Evolutionary conservation across 2,888 invertebrate genomes (phyloP), one percentile per base, ranked within the genome.

Genomic region (Drosophila paramelanica): DNA sequence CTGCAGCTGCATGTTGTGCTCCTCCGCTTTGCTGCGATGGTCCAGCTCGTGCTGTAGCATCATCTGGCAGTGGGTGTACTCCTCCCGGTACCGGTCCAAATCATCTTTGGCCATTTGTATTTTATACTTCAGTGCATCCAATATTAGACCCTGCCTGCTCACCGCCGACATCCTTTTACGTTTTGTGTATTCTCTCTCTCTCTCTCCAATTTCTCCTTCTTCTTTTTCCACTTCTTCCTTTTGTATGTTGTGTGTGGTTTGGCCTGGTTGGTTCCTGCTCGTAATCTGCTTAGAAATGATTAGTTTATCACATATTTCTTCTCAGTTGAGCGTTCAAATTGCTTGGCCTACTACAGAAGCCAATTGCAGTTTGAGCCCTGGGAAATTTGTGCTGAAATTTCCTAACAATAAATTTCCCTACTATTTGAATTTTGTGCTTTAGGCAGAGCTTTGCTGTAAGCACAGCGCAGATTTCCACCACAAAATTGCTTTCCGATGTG

Each of bases 401-500:
- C 4, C 25, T 31, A 3, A 10, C n/a, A 11, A 23, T 0, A 33
- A 62, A 75, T 56, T 62, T 76, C 73, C 73, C 73, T 47, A 17
- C 70, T 11, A 43, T 73, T 73, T 75, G 55, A 73, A 73, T 45
- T 47, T 7, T 6, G 38, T 20, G 47, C 56, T 65, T 70, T 4
- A 2, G 0, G 0, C 1, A 11, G 20, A 51, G 57, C 43, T 56
- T 55, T 47, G 4, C 31, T 6, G 8, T 6, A 17, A 0, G 11
- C 17, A 14, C 8, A 73, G 43, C 58, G 0, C 3, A 10, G 17
- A 51, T 41, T 14, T 17, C 0, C 55, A 75, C 76, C 51, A 2
- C n/a, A 39, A 51, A 14, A 1, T 25, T 8, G 25, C 8, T 0
- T 17, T 7, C 4, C 17, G 33, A 3, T 33, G 36, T 36, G 36